Evolutionary conservation across 1,140 invertebrate genomes (phyloP), one percentile per base, ranked within the genome.

Genomic region (Drosophila grimshawi): DNA sequence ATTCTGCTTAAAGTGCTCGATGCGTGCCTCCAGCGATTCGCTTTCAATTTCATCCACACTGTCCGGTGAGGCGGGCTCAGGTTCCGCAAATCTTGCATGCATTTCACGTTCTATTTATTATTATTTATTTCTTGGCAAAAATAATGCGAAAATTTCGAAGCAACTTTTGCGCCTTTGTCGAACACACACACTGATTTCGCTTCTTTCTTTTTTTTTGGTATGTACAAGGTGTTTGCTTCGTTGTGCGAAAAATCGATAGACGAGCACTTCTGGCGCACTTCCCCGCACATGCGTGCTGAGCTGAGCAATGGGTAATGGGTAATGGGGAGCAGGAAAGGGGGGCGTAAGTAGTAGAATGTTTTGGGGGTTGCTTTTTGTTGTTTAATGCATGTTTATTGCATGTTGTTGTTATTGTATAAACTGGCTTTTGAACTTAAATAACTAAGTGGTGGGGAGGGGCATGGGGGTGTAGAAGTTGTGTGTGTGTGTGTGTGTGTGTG

Each of bases 71-170:
- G 77, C 70, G 45, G 88, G 83, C 56, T 90, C 81, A 29, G 85
- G 77, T 52, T 90, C 86, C 71, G 90, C 91, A 65, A 92, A 92
- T 71, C 89, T 85, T n/a, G 91, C 91, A 33, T 89, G 88, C 91
- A 92, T 92, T 77, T 79, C 86, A 49, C 5, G 7, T n/a, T 49
- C 32, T 7, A 45, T 55, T 27, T 37, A 29, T 19, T 19, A 19
- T 19, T 43, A 51, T 33, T 35, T 19, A 10, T 29, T 49, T 10
- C 6, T 49, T 39, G 6, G 19, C 19, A 7, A 62, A 69, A 70
- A 48, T 51, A 51, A 6, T 57, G 35, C 7, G 7, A 48, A 29
- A 68, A 29, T 60, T 76, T 51, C 27, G 0, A 19, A 1, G 19
- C 37, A 49, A 41, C 48, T 56, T 45, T 60, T 63, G 39, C 11